Base-by-base conservation (phyloP, 2,888 invertebrate genomes). In the Scaptomyza tumidula region DNA sequence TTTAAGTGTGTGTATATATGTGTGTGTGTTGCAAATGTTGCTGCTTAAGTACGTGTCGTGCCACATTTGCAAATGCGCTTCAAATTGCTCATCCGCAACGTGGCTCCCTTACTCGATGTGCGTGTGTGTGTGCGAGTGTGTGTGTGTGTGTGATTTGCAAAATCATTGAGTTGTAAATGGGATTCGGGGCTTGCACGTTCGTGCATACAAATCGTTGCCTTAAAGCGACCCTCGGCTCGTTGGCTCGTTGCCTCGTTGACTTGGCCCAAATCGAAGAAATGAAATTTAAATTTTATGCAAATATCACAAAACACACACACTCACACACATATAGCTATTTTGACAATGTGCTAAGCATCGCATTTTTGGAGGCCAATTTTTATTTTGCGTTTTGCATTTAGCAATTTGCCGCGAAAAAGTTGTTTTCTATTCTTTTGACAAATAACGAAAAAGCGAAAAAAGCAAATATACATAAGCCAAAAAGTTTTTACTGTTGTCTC, bases 151-250 rank as follows among this genome's bases (percentile, higher is more conserved):
- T 75, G 75, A 76, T 76, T 76, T 76, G 69, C 44, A 76, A 75
- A 78, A 78, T 78, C 78, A 78, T 78, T 78, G 78, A 78, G 78
- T 78, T 78, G 78, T 78, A 78, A 78, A 78, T 78, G 78, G 75
- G 71, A 66, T 75, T 71, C 78, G 75, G 62, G 61, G 49, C 66
- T 74, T 74, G 78, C 78, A 76, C 76, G 76, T 74, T 73, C 78
- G 78, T 74, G 76, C 76, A 76, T 76, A 76, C 76, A 76, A 76
- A 76, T 76, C 74, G 76, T 31, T 73, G 78, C 66, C 78, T 76
- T 78, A 73, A 78, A 78, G 66, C 65, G 65, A 72, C 72, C 78
- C 74, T 63, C 55, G 61, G 66, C 65, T 60, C 55, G 59, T 71
- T 68, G 71, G 39, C 59, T 71, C 61, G 71, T 54, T 71, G 75